A percentile compares a stretch with the other conserved stretches of the same genome.
These are phyloP conservation scores for Nasonia vitripennis DNA, from an alignment of 1,140 invertebrate genomes.

Conservation along the genomic window DNA sequence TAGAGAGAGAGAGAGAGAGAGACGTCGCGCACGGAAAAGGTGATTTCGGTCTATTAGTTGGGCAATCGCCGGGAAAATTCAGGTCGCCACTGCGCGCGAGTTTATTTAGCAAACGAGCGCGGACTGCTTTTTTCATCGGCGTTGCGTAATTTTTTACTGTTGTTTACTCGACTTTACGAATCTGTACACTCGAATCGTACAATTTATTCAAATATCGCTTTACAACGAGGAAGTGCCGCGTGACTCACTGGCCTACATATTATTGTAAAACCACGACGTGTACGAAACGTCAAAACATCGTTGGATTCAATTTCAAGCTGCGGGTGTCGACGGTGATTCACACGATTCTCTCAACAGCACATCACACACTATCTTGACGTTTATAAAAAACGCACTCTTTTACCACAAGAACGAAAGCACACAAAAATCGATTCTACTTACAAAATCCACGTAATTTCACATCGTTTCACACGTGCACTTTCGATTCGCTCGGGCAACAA, in stretches of 20 bases:
- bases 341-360: not conserved
- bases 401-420: too few relatives aligned
- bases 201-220: not conserved
- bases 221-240: not conserved
- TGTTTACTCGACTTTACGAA: not conserved
- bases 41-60: too few relatives aligned
- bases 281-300: too few relatives aligned
- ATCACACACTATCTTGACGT: not conserved
- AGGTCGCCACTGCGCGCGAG: not conserved
- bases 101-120: not conserved
- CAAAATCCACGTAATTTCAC: too few relatives aligned
- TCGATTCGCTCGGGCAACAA: too few relatives aligned
- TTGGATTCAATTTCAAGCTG: not conserved
- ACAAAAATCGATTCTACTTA: too few relatives aligned
- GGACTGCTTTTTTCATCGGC: not conserved
- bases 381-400: too few relatives aligned
- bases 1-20: not conserved
- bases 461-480: too few relatives aligned
- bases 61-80: not conserved
- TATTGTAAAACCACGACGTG: too few relatives aligned
- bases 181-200: not conserved
- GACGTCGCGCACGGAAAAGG: too few relatives aligned
- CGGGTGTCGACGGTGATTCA: too few relatives aligned
- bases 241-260: not conserved
- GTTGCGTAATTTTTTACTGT: not conserved